Base-by-base conservation (phyloP, 2,797 vertebrate genomes). In the Bucorvus abyssinicus region DNA sequence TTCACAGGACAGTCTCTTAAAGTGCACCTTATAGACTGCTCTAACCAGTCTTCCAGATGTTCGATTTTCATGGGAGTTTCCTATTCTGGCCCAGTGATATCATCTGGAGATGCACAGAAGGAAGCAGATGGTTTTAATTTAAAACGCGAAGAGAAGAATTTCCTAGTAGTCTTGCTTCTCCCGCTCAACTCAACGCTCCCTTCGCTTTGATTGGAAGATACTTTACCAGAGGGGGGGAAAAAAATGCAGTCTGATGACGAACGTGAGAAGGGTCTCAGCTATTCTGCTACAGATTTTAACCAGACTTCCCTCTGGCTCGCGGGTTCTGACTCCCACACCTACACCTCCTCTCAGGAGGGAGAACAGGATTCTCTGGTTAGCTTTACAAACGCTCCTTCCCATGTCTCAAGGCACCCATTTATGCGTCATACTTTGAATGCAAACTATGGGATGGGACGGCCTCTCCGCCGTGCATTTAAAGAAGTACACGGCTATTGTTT, bases 301-400 rank as follows among this genome's bases (percentile, higher is more conserved):
- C 96, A 95, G 94, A 89, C 93, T 94, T 96, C 84, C 84, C 89
- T 78, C 82, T 76, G 94, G 91, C 94, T 96, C 84, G 65, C 0
- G 1, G 74, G 60, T 75, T 96, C 91, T 74, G 84, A 92, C 94
- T 96, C 96, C 95, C 96, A 96, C 94, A 97, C 95, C 95, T 96
- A 96, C 95, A 95, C 45, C 95, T 93, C 79, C 89, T 94, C 94
- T 95, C 65, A 67, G 89, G 86, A 96, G 93, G 94, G 81, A 96
- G 90, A 96, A 96, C 96, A 94, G 95, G 95, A 96, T 96, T 95
- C 96, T 97, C 96, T 96, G 96, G 93, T 94, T 96, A 74, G 89
- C 90, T 85, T 93, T 86, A 56, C 77, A 77, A 92, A 83, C 3
- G 69, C 89, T 94, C 90, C 95, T 95, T 95, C 92, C 90, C 95